Percentiles rank a stretch among this genome's conserved stretches.
Conservation (phyloP, 2,888 invertebrate species). For the Napeogenes sylphis region DNA sequence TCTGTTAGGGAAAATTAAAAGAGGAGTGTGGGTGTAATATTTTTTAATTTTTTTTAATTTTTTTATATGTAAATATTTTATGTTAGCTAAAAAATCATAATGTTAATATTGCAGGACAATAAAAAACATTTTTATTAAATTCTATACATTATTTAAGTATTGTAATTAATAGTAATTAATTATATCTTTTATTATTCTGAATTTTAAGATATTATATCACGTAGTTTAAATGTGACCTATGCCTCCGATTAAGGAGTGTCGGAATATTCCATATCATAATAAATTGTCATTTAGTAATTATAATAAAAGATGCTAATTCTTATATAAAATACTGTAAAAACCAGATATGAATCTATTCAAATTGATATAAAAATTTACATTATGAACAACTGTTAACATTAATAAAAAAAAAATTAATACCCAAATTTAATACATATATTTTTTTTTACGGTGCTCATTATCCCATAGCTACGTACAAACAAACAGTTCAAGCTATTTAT, state of each 20-base stretch:
- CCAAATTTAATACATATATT: neutral
- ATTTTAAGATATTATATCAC: neutral
- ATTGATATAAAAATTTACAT: constrained; percentile 25
- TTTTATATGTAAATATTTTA: too few relatives aligned
- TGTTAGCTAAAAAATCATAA: too few relatives aligned
- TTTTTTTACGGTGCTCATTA: too few relatives aligned
- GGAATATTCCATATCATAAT: constrained; percentile 9
- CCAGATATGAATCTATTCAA: constrained; percentile 11
- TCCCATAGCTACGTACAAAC: too few relatives aligned
- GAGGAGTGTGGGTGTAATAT: too few relatives aligned
- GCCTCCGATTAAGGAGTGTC: constrained; percentile 16
- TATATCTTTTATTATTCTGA: too few relatives aligned
- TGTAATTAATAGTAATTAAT: too few relatives aligned
- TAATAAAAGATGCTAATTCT: constrained; percentile 20
- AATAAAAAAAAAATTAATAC: constrained; percentile 11
- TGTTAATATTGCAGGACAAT: too few relatives aligned
- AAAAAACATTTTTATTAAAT: too few relatives aligned
- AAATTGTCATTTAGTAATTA: constrained; percentile 19
- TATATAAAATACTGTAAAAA: constrained; percentile 15
- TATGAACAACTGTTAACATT: constrained; percentile 22
- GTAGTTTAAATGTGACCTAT: constrained; percentile 13
- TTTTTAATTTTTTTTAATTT: too few relatives aligned
- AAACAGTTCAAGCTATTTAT: constrained; percentile 12
- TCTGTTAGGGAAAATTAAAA: too few relatives aligned
- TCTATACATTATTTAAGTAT: too few relatives aligned